Conservation (phyloP, 2,888 invertebrate species). For the Nomada ruficornis region DNA sequence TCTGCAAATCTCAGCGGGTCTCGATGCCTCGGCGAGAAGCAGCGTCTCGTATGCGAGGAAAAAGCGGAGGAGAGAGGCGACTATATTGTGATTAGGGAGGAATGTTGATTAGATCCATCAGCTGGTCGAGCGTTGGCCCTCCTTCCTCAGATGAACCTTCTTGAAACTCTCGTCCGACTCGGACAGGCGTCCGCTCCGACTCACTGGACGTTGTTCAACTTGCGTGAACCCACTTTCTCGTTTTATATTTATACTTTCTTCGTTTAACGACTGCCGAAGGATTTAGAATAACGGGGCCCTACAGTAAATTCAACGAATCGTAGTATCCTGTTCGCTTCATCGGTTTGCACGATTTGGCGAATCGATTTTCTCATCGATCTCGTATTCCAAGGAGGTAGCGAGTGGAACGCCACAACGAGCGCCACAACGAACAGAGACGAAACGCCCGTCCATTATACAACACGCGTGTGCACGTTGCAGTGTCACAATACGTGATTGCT, state of each 20-base stretch:
- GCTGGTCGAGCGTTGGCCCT: constrained; percentile 75
- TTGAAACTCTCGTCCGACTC: constrained; percentile 73
- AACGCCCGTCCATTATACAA: constrained; percentile 13
- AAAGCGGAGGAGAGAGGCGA: constrained; percentile 67
- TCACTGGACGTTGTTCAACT: constrained; percentile 18
- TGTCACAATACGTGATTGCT: constrained; percentile 76
- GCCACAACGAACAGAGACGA: constrained; percentile 28
- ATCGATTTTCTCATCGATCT: constrained; percentile 29
- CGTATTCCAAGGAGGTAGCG: constrained; percentile 31
- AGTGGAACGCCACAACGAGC: too few species aligned
- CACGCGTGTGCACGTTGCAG: constrained; percentile 47
- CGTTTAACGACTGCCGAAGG: background rate
- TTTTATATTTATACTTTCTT: too few species aligned
- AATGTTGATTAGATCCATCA: constrained; percentile 84
- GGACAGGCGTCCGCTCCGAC: constrained; percentile 46
- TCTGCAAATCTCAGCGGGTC: constrained; percentile 65
- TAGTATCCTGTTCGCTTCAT: too few species aligned
- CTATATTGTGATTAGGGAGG: constrained; percentile 82
- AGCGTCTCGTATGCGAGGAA: constrained; percentile 60
- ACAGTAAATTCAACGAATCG: too few species aligned
- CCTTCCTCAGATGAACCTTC: constrained; percentile 67
- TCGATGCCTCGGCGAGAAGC: constrained; percentile 46
- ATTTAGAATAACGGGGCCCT: too few species aligned
- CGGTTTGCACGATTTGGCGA: background rate
- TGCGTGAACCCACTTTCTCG: constrained; percentile 13